These are phyloP conservation scores for Pholis gunnellus DNA, from an alignment of 2,113 vertebrate species.

Conservation along the genomic window DNA sequence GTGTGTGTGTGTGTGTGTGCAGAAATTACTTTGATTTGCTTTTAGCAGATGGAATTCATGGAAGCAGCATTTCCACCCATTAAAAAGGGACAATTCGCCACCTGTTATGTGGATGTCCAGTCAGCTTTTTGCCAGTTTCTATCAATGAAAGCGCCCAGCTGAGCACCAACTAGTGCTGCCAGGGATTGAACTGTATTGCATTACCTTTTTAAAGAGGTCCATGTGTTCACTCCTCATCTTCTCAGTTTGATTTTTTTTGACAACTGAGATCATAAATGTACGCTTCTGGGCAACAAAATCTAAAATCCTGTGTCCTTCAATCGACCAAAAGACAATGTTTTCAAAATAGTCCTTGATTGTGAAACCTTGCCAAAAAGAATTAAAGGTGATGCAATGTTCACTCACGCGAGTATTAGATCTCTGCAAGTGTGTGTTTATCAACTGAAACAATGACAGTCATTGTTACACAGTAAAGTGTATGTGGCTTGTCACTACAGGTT, in stretches of 20 bases:
- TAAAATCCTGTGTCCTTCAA: background rate
- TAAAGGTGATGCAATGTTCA: background rate
- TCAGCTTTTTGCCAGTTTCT: background rate
- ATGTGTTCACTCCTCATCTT: background rate
- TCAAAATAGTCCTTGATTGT: background rate
- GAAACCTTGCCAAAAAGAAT: background rate
- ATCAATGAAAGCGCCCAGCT: background rate
- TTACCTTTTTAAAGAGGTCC: background rate
- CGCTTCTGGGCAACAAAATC: background rate
- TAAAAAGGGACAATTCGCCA: background rate
- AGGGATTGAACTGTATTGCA: background rate
- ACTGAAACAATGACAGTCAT: background rate
- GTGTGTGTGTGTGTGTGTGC: constrained; percentile 19
- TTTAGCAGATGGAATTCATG: background rate
- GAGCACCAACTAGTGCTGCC: background rate
- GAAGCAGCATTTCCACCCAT: constrained; percentile 25
- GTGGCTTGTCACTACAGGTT: background rate
- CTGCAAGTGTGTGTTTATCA: background rate
- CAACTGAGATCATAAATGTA: background rate
- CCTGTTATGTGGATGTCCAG: background rate
- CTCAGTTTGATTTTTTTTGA: background rate
- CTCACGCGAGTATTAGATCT: background rate
- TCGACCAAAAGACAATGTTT: background rate
- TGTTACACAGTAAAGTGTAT: no score
- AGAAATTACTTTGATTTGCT: background rate